These are phyloP conservation scores for Delia radicum DNA, from an alignment of 1,140 invertebrate genomes.

Conservation along the genomic window DNA sequence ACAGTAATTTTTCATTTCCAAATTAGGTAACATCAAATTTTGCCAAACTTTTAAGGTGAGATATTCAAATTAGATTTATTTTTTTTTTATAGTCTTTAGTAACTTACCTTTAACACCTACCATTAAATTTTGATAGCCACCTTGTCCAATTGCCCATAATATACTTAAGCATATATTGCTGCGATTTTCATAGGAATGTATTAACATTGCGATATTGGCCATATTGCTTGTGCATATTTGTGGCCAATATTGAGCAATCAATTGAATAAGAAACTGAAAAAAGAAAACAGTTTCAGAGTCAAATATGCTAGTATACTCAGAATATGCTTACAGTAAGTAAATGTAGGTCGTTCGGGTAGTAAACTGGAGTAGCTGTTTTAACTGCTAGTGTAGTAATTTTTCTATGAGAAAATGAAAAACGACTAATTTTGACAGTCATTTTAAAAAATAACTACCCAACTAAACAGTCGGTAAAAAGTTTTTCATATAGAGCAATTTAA, in stretches of 20 bases:
- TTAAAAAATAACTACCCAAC: too few relatives aligned
- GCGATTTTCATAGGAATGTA: constrained; percentile 77
- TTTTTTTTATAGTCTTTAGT: neutral
- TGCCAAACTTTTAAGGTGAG: constrained; percentile 67
- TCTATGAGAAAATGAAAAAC: too few relatives aligned
- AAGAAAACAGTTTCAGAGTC: too few relatives aligned
- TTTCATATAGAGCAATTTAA: too few relatives aligned
- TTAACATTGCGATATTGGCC: constrained; percentile 64
- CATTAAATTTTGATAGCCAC: constrained; percentile 66
- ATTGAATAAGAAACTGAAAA: constrained; percentile 63
- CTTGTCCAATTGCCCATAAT: constrained; percentile 78
- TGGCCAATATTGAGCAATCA: constrained; percentile 66
- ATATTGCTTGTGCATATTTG: constrained; percentile 64
- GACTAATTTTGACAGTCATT: too few relatives aligned
- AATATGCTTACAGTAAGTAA: too few relatives aligned
- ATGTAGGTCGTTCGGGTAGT: too few relatives aligned
- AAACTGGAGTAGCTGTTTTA: too few relatives aligned
- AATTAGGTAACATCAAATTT: constrained; percentile 74
- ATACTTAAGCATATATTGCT: constrained; percentile 74
- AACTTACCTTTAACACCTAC: constrained; percentile 66
- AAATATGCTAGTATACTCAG: too few relatives aligned
- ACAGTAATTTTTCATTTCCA: constrained; percentile 72
- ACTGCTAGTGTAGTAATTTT: too few relatives aligned
- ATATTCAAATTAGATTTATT: neutral
- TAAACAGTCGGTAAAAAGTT: too few relatives aligned